phyloP scores from a whole-genome alignment of 2,797 vertebrate genomes.

The Anguilla megastoma region DNA sequence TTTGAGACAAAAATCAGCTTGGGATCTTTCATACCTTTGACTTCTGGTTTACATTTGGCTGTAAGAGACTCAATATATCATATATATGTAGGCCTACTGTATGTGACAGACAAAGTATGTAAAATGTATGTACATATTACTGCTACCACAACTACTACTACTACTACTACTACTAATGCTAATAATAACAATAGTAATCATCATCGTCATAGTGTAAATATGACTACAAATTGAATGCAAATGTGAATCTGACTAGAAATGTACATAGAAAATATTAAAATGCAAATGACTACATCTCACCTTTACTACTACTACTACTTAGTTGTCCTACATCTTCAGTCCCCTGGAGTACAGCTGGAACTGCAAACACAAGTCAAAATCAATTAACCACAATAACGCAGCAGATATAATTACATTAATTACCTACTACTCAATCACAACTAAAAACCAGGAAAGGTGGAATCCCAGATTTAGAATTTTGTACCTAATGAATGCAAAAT shows the following conservation, averaged over 20 bases:
- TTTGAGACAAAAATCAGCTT: not conserved
- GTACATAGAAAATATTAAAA: not conserved
- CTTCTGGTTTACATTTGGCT: too few species aligned
- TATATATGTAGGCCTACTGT: too few species aligned
- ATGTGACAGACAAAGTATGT: too few species aligned
- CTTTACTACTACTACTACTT: constrained; percentile 35
- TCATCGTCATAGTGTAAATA: too few species aligned
- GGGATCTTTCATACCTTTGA: too few species aligned
- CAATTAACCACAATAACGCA: not conserved
- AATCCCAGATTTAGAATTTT: not conserved
- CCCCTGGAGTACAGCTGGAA: constrained; percentile 24
- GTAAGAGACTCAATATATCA: too few species aligned
- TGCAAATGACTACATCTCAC: constrained; percentile 44
- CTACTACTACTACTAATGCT: too few species aligned
- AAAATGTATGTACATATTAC: too few species aligned
- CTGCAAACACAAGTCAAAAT: constrained; percentile 41
- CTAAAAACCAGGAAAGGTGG: not conserved
- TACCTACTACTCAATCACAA: not conserved
- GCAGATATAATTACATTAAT: not conserved
- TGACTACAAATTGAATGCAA: not conserved
- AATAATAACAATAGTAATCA: too few species aligned
- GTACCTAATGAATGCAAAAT: not conserved
- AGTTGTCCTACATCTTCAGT: not conserved
- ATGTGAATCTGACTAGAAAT: not conserved
- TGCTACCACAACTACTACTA: too few species aligned